phyloP scores from a whole-genome alignment of 2,888 invertebrate species.

The Apodemia mormo region DNA sequence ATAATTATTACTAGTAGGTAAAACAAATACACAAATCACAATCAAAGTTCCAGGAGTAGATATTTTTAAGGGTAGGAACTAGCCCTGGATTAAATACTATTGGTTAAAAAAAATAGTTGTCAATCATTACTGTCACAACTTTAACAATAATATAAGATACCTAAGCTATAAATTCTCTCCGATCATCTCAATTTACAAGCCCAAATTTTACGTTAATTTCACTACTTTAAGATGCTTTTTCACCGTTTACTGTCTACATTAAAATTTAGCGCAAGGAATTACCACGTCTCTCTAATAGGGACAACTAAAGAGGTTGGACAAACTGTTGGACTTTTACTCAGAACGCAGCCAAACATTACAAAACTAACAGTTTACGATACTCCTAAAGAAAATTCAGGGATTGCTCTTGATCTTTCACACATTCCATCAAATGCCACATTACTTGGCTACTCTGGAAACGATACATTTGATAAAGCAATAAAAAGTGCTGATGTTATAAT shows the following conservation, averaged over 20 bases:
- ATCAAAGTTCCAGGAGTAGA: no score
- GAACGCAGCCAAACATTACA: constrained; percentile 80
- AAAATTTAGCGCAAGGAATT: constrained; percentile 29
- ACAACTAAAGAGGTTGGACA: constrained; percentile 77
- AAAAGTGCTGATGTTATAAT: constrained; percentile 84
- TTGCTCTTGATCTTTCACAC: constrained; percentile 70
- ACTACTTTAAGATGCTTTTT: neutral
- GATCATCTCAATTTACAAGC: no score
- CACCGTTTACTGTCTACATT: neutral
- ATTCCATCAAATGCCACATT: constrained; percentile 61
- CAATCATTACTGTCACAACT: no score
- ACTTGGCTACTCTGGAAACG: constrained; percentile 53
- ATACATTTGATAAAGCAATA: constrained; percentile 59
- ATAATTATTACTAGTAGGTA: no score
- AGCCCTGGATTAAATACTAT: no score
- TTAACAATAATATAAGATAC: no score
- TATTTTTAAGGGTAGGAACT: no score
- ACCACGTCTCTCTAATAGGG: constrained; percentile 65
- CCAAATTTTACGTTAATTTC: neutral
- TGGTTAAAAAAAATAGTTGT: no score
- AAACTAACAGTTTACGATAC: constrained; percentile 83
- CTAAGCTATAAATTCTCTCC: no score
- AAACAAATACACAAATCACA: no score
- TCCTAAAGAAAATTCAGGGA: constrained; percentile 56
- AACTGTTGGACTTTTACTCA: constrained; percentile 79